These are phyloP conservation scores for Netelia virgata DNA, from an alignment of 2,888 invertebrate species.

Conservation along the genomic window DNA sequence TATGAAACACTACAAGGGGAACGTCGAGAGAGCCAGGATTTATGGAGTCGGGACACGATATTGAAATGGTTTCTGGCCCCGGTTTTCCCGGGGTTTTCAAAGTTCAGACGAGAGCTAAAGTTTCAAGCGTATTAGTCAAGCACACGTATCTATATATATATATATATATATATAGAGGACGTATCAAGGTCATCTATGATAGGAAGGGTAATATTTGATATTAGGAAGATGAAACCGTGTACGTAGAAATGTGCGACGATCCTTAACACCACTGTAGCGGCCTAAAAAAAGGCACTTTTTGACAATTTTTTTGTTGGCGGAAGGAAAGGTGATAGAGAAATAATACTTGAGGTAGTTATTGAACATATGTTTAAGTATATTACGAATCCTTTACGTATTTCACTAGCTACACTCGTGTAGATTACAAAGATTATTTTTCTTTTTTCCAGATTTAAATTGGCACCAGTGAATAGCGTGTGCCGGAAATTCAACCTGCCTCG, in stretches of 20 bases:
- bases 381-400: too few relatives aligned
- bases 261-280: too few relatives aligned
- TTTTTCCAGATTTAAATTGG: too few relatives aligned
- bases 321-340: too few relatives aligned
- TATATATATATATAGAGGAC: not conserved
- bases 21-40: slow-evolving; percentile 27
- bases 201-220: not conserved
- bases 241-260: not conserved
- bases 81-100: slow-evolving; percentile 40
- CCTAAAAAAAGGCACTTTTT: too few relatives aligned
- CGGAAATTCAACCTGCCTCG: too few relatives aligned
- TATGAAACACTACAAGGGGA: slow-evolving; percentile 55
- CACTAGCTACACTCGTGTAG: too few relatives aligned
- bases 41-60: slow-evolving; percentile 50
- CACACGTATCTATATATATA: not conserved
- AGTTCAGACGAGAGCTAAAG: slow-evolving; percentile 43
- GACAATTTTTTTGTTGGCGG: too few relatives aligned
- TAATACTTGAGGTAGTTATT: too few relatives aligned
- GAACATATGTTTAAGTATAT: too few relatives aligned
- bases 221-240: not conserved
- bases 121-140: slow-evolving; percentile 43
- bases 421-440: too few relatives aligned
- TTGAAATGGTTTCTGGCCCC: slow-evolving; percentile 58
- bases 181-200: not conserved
- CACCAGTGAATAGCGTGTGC: too few relatives aligned